Conservation (phyloP, 2,888 invertebrate genomes). For the Dorcus parallelipipedus region DNA sequence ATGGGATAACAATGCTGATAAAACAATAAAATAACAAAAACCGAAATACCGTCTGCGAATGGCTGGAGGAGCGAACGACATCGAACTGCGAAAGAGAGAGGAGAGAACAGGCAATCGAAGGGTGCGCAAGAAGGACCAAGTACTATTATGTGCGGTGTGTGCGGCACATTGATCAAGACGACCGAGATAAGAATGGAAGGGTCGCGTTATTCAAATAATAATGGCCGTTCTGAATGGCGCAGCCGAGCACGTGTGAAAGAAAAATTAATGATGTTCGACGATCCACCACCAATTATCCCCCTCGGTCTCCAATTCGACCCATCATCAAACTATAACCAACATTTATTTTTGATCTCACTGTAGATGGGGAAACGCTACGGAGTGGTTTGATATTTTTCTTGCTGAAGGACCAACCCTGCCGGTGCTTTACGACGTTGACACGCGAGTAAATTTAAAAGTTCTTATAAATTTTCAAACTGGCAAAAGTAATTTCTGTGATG, state of each 20-base stretch:
- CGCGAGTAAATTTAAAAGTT: no score
- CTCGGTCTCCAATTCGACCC: no score
- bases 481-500: no score
- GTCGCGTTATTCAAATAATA: conserved; percentile 29
- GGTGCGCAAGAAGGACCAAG: conserved; percentile 14
- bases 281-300: not conserved
- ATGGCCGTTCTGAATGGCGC: conserved; percentile 20
- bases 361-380: no score
- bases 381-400: no score
- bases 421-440: no score
- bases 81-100: not conserved
- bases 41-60: conserved; percentile 1
- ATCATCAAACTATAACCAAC: no score
- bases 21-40: conserved; percentile 1
- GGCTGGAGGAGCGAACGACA: not conserved
- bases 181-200: conserved; percentile 20
- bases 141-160: conserved; percentile 15
- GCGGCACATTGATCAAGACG: conserved; percentile 24
- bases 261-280: conserved; percentile 31
- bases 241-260: conserved; percentile 28
- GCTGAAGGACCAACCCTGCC: no score
- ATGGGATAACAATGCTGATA: conserved; percentile 1
- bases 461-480: no score
- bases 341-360: no score
- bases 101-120: conserved; percentile 1